Evolutionary conservation across 2,888 invertebrate genomes (phyloP), one percentile per base, ranked within the genome.

Genomic region (Euspilapteryx auroguttella): DNA sequence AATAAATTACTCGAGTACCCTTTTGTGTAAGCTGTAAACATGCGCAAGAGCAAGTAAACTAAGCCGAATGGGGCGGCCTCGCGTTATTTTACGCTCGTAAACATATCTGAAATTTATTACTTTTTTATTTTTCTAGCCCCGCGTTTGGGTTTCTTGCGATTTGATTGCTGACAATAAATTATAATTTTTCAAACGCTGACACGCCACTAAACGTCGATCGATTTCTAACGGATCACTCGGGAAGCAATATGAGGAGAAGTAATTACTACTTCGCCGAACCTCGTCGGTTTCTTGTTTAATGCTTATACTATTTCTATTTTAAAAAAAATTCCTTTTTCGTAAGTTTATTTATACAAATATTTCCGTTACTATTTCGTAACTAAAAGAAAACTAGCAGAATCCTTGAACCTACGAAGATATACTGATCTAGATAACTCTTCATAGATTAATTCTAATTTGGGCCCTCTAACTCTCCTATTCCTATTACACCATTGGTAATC

Each of bases 41-140:
- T 15, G 50, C 52, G 49, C 55, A 55, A 43, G 50, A 47, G 52
- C 47, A 45, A 49, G 52, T 58, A 59, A 62, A 59, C 61, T 58
- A 56, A 48, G 35, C 49, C 37, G 52, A 58, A 56, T 57, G 58
- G 59, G 55, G 47, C 45, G 48, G 56, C 50, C 55, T 54, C 61
- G 56, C 65, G 68, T 68, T 69, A 68, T 73, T 65, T 64, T 63
- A 66, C 66, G 68, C 69, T 73, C 73, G 69, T 75, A 75, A 75
- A 75, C 59, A 48, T 54, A 53, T 64, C 62, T n/a, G 63, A 47
- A 59, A 63, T 73, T 75, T 71, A 71, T 65, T 65, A 57, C 65
- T 54, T 68, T 73, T 71, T 75, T 71, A 6, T 17, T 71, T 75
- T 68, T 69, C 68, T 65, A 69, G 63, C 58, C 55, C 57, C 49